Percentiles rank a stretch among this genome's conserved stretches.
phyloP scores from a whole-genome alignment of 2,113 vertebrate genomes.

The Megaceryle torquata region DNA sequence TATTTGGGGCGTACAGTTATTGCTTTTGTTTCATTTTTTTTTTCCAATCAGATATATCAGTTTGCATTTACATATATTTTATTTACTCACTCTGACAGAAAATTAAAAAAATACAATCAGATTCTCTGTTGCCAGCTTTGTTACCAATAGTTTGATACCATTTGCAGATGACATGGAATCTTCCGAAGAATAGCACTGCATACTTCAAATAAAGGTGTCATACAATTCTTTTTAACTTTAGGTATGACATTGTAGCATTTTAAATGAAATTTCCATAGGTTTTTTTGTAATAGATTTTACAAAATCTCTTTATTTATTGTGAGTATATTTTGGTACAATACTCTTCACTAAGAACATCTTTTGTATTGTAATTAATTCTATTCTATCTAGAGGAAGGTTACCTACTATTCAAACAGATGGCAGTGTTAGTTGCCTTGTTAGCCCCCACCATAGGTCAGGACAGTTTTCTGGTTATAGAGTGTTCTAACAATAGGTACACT shows the following conservation, averaged over 20 bases:
- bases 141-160: neutral
- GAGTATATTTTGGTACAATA: neutral
- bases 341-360: neutral
- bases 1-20: neutral
- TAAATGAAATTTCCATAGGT: neutral
- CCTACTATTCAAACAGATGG: neutral
- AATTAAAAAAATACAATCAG: neutral
- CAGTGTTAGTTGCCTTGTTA: neutral
- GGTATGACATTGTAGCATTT: neutral
- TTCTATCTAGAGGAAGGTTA: neutral
- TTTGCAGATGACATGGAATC: neutral
- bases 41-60: neutral
- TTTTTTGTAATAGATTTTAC: neutral
- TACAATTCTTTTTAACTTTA: neutral
- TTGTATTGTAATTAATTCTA: neutral
- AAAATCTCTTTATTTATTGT: neutral
- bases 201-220: neutral
- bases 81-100: neutral
- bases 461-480: neutral
- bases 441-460: rapidly evolving
- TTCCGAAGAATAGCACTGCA: neutral
- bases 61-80: neutral
- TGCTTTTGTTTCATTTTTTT: neutral
- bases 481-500: neutral
- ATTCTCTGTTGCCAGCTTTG: neutral